Conservation (phyloP, 1,140 invertebrate species). For the Dendrolimus kikuchii region DNA sequence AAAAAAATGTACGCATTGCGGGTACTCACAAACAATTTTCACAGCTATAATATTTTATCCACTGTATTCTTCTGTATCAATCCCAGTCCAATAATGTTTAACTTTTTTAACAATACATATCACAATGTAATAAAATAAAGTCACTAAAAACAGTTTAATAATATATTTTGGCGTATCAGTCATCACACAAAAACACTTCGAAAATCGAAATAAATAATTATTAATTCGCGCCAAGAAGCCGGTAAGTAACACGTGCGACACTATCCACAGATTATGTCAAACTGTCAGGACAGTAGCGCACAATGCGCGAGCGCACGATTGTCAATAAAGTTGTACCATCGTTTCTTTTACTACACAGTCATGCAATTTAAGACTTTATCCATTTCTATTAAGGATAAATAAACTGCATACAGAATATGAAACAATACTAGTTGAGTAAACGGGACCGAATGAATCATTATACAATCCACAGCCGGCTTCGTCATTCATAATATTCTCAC, state of each 20-base stretch:
- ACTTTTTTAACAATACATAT: slow-evolving; percentile 49
- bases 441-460: slow-evolving; percentile 51
- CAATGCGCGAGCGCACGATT: slow-evolving; percentile 44
- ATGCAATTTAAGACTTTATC: background rate
- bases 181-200: slow-evolving; percentile 32
- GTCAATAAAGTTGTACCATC: slow-evolving; percentile 25
- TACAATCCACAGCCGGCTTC: slow-evolving; percentile 36
- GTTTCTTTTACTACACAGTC: background rate
- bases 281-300: slow-evolving; percentile 42
- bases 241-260: slow-evolving; percentile 18
- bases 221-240: slow-evolving; percentile 31
- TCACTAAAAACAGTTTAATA: slow-evolving; percentile 36
- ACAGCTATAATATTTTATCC: too few species aligned
- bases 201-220: slow-evolving; percentile 3
- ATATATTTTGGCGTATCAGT: slow-evolving; percentile 40
- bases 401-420: too few species aligned
- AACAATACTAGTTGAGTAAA: slow-evolving; percentile 20
- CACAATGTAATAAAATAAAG: slow-evolving; percentile 43
- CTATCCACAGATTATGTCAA: slow-evolving; percentile 21
- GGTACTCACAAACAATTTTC: too few species aligned
- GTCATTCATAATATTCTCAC: slow-evolving; percentile 41
- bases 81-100: slow-evolving; percentile 34
- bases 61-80: slow-evolving; percentile 5
- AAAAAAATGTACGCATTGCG: too few species aligned
- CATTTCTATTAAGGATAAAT: too few species aligned